Base-by-base conservation (phyloP, 2,888 invertebrate species). In the Clunio marinus region DNA sequence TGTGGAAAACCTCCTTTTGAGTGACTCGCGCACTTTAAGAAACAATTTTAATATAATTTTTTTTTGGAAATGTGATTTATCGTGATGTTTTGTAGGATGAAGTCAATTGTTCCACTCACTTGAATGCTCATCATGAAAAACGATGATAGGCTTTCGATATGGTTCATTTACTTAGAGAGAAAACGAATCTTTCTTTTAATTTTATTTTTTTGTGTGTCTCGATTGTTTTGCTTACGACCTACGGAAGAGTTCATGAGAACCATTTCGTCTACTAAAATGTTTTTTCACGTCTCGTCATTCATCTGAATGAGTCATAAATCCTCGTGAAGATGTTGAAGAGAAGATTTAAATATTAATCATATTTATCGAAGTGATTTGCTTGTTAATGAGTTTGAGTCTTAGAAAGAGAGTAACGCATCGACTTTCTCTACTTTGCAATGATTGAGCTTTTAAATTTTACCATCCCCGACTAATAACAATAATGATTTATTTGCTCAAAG, bases 71-170 rank as follows among this genome's bases (percentile, higher is more conserved):
- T 46, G 66, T 55, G 55, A 66, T 66, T 66, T 66, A 66, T 66
- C 66, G 55, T 32, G 35, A 55, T 22, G 55, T 20, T 37, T 25
- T n/a, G n/a, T n/a, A n/a, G n/a, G n/a, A n/a, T n/a, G n/a, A n/a
- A 15, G n/a, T 41, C 41, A n/a, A 41, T 63, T 63, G 45, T 62
- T 62, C 32, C 20, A 28, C 15, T 28, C 51, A 41, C 4, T 35
- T 60, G 25, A 65, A 65, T 55, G 63, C 63, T 66, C 55, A 51
- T 66, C 51, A 66, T 66, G 35, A 55, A n/a, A 7, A 46, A 66
- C 35, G 66, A 66, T 66, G 66, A 66, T 58, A 45, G 68, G 17
- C 28, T 58, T n/a, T 68, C 45, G 68, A 68, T 57, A 68, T 58
- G 68, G 68, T 55, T 32, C 15, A 55, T 66, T 66, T 57, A 22